Evolutionary conservation across 2,888 invertebrate species (phyloP).

Genomic region (Xestia ashworthii): DNA sequence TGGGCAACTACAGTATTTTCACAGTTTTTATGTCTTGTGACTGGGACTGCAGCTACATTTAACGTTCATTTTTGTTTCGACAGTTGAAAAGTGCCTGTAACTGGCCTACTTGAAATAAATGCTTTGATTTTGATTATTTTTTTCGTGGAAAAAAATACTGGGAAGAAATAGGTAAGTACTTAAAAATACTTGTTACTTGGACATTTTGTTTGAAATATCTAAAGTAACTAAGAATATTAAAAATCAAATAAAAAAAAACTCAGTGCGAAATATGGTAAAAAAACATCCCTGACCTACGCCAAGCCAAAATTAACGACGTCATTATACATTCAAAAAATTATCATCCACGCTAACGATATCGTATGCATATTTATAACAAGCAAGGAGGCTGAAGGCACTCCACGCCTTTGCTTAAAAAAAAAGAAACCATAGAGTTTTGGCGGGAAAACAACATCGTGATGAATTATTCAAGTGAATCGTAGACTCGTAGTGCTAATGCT

Average conservation of each 20-base stretch:
- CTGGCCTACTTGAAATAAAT: too few species aligned
- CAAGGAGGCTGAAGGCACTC: conserved; percentile 49
- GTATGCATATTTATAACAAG: conserved; percentile 77
- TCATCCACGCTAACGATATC: conserved; percentile 73
- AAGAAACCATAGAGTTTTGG: conserved; percentile 59
- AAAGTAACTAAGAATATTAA: background rate
- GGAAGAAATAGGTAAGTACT: too few species aligned
- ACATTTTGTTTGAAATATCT: background rate
- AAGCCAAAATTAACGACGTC: conserved; percentile 51
- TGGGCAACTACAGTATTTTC: too few species aligned
- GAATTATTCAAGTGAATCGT: conserved; percentile 80
- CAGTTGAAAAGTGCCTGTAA: too few species aligned
- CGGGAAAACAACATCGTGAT: conserved; percentile 72
- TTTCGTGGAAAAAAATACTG: too few species aligned
- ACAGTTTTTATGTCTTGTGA: too few species aligned
- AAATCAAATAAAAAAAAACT: background rate
- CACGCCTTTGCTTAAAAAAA: conserved; percentile 70
- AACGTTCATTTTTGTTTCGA: too few species aligned
- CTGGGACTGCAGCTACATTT: too few species aligned
- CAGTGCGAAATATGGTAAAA: background rate
- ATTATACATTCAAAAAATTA: conserved; percentile 76
- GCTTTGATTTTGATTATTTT: too few species aligned
- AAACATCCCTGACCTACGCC: conserved; percentile 66
- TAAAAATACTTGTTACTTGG: too few species aligned
- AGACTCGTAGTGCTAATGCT: conserved; percentile 67